Evolutionary conservation across 35 echinoderm and acorn worm species (phyloP).

Genomic region (Lytechinus pictus): DNA sequence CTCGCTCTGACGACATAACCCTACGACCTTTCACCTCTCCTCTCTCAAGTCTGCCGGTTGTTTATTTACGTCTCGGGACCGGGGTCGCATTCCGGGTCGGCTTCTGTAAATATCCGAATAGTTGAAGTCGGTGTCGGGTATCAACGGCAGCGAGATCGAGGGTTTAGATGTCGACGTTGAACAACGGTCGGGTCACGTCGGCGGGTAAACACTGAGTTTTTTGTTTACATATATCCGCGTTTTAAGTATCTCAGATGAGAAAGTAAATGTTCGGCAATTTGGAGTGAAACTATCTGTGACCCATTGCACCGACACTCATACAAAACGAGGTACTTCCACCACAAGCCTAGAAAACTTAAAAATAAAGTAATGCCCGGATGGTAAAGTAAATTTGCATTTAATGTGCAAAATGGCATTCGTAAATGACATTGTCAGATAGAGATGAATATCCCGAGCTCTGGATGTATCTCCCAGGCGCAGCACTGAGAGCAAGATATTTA

Average conservation of each 20-base stretch:
- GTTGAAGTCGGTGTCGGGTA: conserved; percentile 34
- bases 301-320: background rate
- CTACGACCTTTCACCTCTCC: background rate
- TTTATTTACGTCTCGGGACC: conserved; percentile 44
- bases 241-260: background rate
- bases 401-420: too few species aligned
- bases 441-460: too few species aligned
- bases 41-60: conserved; percentile 32
- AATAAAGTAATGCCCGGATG: too few species aligned
- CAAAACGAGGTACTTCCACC: background rate
- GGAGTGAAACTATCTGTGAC: background rate
- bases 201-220: background rate
- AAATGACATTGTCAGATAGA: too few species aligned
- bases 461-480: too few species aligned
- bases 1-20: background rate
- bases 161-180: background rate
- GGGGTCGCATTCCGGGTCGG: conserved; percentile 32
- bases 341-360: background rate
- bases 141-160: background rate
- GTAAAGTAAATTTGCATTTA: too few species aligned
- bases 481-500: too few species aligned
- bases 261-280: conserved; percentile 4
- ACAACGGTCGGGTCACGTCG: background rate
- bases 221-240: background rate
- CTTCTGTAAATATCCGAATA: conserved; percentile 49